Evolutionary conservation across 2,888 invertebrate genomes (phyloP).

Genomic region (Tortrix viridana): DNA sequence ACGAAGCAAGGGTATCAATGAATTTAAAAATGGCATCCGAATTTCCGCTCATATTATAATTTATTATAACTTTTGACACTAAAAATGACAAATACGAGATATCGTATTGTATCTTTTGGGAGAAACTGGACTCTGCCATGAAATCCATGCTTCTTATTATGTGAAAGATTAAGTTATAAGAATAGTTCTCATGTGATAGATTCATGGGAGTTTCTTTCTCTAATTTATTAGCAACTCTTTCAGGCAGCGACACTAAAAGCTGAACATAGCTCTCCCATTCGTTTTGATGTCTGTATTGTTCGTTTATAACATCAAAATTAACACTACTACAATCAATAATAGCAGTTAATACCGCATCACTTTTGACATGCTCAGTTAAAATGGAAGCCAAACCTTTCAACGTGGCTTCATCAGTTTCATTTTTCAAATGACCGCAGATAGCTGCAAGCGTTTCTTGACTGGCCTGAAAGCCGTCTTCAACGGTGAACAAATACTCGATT

Average conservation of each 20-base stretch:
- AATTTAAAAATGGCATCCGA: slow-evolving; percentile 78
- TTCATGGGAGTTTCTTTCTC: slow-evolving; percentile 81
- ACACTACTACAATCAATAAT: slow-evolving; percentile 67
- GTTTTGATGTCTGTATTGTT: slow-evolving; percentile 45
- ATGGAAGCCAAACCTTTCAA: slow-evolving; percentile 68
- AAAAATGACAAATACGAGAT: slow-evolving; percentile 80
- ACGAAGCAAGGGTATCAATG: slow-evolving; percentile 81
- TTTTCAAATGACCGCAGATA: slow-evolving; percentile 77
- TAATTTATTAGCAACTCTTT: slow-evolving; percentile 87
- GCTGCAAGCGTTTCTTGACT: slow-evolving; percentile 76
- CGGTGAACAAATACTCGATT: slow-evolving; percentile 73
- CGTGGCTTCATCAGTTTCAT: slow-evolving; percentile 56
- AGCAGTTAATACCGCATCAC: slow-evolving; percentile 83
- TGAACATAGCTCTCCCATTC: slow-evolving; percentile 85
- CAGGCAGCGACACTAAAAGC: slow-evolving; percentile 87
- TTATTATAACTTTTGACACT: slow-evolving; percentile 85
- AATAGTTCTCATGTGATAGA: slow-evolving; percentile 84
- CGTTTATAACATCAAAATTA: slow-evolving; percentile 42
- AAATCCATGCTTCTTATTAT: slow-evolving; percentile 86
- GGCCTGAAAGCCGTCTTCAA: slow-evolving; percentile 80
- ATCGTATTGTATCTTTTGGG: slow-evolving; percentile 60
- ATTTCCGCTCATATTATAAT: slow-evolving; percentile 78
- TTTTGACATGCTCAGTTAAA: slow-evolving; percentile 77
- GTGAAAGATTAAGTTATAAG: slow-evolving; percentile 85
- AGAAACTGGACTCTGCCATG: slow-evolving; percentile 71